Percentiles rank a stretch among this genome's conserved stretches.
phyloP scores from a whole-genome alignment of 2,797 vertebrate species.

The Clarias pachynema region DNA sequence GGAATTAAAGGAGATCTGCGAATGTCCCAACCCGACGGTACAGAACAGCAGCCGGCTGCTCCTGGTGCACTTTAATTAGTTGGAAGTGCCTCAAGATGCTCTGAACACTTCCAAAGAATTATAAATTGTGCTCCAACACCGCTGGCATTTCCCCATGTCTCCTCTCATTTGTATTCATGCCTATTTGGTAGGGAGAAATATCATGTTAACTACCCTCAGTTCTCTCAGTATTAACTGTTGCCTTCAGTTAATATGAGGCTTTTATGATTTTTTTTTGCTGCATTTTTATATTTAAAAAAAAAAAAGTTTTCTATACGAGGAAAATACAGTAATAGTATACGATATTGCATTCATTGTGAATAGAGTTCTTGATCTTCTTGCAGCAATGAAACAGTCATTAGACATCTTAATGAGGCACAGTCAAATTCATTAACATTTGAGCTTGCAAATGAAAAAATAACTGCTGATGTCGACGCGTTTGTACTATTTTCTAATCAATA shows the following conservation, averaged over 20 bases:
- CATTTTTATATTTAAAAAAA: background rate
- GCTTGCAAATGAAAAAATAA: background rate
- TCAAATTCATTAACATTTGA: conserved; percentile 1
- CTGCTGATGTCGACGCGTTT: background rate
- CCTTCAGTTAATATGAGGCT: background rate
- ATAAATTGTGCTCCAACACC: conserved; percentile 47
- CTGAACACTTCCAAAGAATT: conserved; percentile 45
- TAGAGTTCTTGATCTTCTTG: background rate
- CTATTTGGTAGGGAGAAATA: conserved; percentile 26
- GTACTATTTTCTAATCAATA: background rate
- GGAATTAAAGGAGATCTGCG: conserved; percentile 42
- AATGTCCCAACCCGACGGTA: conserved; percentile 31
- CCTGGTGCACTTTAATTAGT: conserved; percentile 53
- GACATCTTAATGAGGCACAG: background rate
- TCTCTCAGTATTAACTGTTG: conserved; percentile 5
- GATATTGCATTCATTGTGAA: background rate
- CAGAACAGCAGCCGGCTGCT: conserved; percentile 18
- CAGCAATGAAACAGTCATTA: background rate
- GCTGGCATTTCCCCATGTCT: conserved; percentile 44
- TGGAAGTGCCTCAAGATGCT: conserved; percentile 39
- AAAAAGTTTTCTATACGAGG: background rate
- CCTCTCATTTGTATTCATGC: conserved; percentile 55
- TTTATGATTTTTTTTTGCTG: background rate
- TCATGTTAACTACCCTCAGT: background rate
- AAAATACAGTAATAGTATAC: background rate